A percentile compares a stretch with the other conserved stretches of the same genome.
Conservation (phyloP, 1,140 invertebrate genomes). For the Globodera rostochiensis region DNA sequence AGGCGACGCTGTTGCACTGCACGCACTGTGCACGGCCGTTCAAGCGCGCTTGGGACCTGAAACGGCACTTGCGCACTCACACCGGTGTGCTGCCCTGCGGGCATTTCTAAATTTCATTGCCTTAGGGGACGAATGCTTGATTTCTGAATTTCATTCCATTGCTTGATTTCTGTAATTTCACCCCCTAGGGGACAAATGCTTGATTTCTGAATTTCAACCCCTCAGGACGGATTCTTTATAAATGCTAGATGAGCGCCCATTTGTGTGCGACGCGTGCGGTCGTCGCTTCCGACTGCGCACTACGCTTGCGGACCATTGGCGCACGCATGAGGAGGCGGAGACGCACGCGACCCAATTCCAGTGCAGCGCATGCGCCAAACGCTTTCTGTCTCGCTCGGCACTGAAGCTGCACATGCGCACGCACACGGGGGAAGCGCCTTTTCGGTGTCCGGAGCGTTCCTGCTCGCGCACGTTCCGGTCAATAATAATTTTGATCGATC, state of each 20-base stretch:
- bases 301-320: slow-evolving; percentile 2
- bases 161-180: too few species aligned
- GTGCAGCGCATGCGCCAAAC: slow-evolving; percentile 15
- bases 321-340: slow-evolving; percentile 8
- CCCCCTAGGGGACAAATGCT: background rate
- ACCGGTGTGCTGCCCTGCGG: slow-evolving; percentile 4
- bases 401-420: slow-evolving; percentile 21
- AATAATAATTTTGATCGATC: background rate
- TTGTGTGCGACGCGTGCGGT: slow-evolving; percentile 7
- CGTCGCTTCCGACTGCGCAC: background rate
- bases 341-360: background rate
- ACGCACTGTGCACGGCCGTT: slow-evolving; percentile 9
- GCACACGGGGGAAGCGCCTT: slow-evolving; percentile 23
- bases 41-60: background rate
- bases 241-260: slow-evolving; percentile 23
- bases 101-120: background rate
- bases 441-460: background rate
- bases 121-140: background rate
- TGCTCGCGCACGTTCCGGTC: slow-evolving; percentile 13
- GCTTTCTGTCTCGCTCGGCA: slow-evolving; percentile 24
- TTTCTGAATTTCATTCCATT: background rate
- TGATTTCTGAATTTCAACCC: background rate
- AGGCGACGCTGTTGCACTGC: background rate
- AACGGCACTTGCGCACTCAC: slow-evolving; percentile 17
- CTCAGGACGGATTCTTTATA: background rate